phyloP scores from a whole-genome alignment of 1,140 invertebrate genomes.

The Macrocentrus cingulum region DNA sequence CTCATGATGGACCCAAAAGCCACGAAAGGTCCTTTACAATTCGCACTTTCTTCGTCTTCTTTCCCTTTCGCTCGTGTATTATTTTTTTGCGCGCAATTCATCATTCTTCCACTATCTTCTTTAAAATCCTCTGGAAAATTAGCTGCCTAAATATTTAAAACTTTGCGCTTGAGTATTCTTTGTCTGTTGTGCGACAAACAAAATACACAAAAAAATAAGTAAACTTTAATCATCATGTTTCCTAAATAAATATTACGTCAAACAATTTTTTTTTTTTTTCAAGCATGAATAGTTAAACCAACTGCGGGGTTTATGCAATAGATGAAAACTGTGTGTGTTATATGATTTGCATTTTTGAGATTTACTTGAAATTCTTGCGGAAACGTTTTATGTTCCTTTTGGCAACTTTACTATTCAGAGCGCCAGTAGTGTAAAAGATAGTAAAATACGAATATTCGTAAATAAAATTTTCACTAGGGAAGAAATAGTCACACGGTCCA shows the following conservation, averaged over 20 bases:
- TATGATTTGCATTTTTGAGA: too few species aligned
- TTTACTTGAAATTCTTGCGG: too few species aligned
- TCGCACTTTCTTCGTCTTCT: slow-evolving; percentile 39
- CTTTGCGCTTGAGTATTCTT: slow-evolving; percentile 5
- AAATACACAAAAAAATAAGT: slow-evolving; percentile 10
- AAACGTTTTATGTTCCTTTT: neutral
- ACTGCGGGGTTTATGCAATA: too few species aligned
- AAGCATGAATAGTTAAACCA: too few species aligned
- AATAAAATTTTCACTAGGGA: slow-evolving; percentile 48
- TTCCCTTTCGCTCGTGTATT: neutral
- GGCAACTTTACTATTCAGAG: neutral
- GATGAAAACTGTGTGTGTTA: too few species aligned
- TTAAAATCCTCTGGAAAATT: slow-evolving; percentile 55
- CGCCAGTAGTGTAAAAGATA: slow-evolving; percentile 5
- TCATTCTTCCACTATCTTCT: too few species aligned
- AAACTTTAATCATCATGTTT: too few species aligned
- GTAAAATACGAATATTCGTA: slow-evolving; percentile 44
- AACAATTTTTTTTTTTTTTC: too few species aligned
- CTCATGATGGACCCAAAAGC: slow-evolving; percentile 37
- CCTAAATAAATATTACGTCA: too few species aligned
- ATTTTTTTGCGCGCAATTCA: too few species aligned
- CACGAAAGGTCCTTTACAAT: slow-evolving; percentile 52
- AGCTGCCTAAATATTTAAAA: slow-evolving; percentile 57
- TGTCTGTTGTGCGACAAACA: slow-evolving; percentile 12
- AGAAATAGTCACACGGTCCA: slow-evolving; percentile 52